A percentile compares a stretch with the other conserved stretches of the same genome.
These are phyloP conservation scores for Drosophila picticornis DNA, from an alignment of 2,888 invertebrate species.

Conservation along the genomic window DNA sequence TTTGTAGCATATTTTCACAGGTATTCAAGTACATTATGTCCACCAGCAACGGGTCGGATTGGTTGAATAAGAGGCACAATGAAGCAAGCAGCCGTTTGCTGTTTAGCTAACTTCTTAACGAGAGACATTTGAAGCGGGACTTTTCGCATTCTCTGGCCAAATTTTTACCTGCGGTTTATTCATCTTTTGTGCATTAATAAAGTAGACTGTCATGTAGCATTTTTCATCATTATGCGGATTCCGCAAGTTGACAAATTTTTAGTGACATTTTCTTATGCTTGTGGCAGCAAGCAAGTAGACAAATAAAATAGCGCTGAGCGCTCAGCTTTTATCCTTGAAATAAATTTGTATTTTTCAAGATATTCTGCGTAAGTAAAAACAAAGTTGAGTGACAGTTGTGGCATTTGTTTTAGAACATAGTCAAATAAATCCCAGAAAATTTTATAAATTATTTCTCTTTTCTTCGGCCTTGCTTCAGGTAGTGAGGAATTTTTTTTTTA, in stretches of 20 bases:
- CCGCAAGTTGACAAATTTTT: conserved; percentile 71
- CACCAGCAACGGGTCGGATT: conserved; percentile 16
- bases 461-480: neutral
- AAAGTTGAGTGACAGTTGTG: conserved; percentile 65
- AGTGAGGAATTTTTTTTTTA: neutral
- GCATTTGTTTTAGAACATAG: conserved; percentile 57
- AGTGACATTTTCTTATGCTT: conserved; percentile 56
- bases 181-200: conserved; percentile 49
- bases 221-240: conserved; percentile 63
- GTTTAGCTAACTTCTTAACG: conserved; percentile 41
- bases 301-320: conserved; percentile 8
- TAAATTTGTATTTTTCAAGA: conserved; percentile 56
- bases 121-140: conserved; percentile 27
- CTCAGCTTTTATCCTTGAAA: conserved; percentile 70
- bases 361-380: conserved; percentile 40
- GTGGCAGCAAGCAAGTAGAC: conserved; percentile 21
- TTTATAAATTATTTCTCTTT: conserved; percentile 8
- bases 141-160: conserved; percentile 41
- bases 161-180: conserved; percentile 3
- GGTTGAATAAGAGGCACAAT: neutral
- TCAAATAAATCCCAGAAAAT: conserved; percentile 38
- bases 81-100: neutral
- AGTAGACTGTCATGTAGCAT: conserved; percentile 54
- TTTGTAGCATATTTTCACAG: neutral
- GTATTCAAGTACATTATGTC: neutral